phyloP scores from a whole-genome alignment of 2,113 vertebrate genomes.

The Actenoides hombroni region DNA sequence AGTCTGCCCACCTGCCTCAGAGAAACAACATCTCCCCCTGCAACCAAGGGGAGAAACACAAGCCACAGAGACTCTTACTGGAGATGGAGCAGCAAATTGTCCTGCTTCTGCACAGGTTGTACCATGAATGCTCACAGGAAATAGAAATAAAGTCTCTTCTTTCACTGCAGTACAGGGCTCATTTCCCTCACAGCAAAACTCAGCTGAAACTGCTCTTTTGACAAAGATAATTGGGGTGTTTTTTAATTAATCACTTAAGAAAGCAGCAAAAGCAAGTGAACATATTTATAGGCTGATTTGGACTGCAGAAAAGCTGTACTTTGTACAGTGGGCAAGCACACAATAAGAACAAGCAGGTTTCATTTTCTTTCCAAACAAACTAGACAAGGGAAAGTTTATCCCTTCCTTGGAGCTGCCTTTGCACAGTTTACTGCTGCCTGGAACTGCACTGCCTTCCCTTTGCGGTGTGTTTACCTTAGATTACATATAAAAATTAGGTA shows the following conservation, averaged over 20 bases:
- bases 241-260: not conserved
- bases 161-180: not conserved
- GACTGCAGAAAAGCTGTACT: not conserved
- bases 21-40: not conserved
- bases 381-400: conserved; percentile 30
- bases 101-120: not conserved
- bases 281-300: not conserved
- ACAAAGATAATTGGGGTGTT: not conserved
- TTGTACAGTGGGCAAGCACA: conserved; percentile 20
- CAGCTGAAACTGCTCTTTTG: not conserved
- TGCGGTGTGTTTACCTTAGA: not conserved
- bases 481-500: not conserved
- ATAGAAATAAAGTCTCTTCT: not conserved
- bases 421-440: not conserved
- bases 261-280: not conserved
- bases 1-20: not conserved
- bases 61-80: not conserved
- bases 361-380: conserved; percentile 25
- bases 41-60: not conserved
- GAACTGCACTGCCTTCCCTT: not conserved
- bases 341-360: not conserved
- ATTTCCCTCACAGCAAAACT: not conserved
- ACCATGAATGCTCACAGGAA: not conserved
- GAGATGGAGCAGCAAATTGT: not conserved
- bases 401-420: not conserved